These are phyloP conservation scores for Peromyscus melanophrys DNA, from an alignment of 2,797 vertebrate species.

Conservation along the genomic window DNA sequence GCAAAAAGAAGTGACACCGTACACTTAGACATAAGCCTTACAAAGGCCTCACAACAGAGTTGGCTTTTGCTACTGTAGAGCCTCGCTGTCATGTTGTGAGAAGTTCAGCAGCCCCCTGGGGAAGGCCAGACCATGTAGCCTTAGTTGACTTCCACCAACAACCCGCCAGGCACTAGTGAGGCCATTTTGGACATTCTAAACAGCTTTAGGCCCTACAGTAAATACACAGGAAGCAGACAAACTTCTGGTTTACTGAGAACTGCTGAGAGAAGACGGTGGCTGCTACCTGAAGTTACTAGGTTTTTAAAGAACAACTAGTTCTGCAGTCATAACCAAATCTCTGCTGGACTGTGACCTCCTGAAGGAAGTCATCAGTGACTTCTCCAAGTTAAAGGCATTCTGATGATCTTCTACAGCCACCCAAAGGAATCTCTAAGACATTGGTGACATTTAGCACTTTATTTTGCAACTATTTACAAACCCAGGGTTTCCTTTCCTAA, in stretches of 20 bases:
- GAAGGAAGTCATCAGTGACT: not conserved
- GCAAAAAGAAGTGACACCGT: not conserved
- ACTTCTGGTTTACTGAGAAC: not conserved
- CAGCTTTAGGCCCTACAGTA: not conserved
- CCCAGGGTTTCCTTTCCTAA: not conserved
- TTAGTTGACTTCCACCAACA: not conserved
- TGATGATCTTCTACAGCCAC: not conserved
- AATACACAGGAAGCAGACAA: not conserved
- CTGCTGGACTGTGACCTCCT: not conserved
- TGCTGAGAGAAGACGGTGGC: not conserved
- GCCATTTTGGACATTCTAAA: not conserved
- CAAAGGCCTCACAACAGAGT: not conserved
- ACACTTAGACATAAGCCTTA: not conserved
- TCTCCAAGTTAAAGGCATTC: not conserved
- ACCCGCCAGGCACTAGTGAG: not conserved
- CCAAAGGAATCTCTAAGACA: slow-evolving; percentile 6
- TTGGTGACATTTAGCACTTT: not conserved
- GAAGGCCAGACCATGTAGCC: not conserved
- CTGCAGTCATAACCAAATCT: not conserved
- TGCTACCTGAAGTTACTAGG: not conserved
- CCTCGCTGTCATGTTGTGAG: not conserved
- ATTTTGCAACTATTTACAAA: not conserved
- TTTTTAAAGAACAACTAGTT: not conserved
- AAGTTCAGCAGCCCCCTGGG: not conserved
- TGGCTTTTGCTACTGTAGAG: not conserved